Evolutionary conservation across 2,797 vertebrate species (phyloP), one percentile per base, ranked within the genome.

Genomic region (Acipenser oxyrinchus): DNA sequence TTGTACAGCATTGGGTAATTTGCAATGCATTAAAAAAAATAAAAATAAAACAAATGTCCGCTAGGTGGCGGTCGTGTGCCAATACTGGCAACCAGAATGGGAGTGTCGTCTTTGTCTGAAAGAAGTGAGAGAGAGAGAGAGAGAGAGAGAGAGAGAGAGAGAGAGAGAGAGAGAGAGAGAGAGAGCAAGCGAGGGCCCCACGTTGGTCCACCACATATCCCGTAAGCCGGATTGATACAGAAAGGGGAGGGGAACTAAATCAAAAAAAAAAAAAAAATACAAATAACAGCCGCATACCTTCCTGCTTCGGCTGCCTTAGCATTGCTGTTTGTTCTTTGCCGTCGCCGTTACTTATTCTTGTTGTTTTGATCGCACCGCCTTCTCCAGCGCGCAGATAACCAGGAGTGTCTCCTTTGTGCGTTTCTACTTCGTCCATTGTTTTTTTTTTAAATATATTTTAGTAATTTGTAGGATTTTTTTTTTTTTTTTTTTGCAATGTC

Each of bases 91-190:
- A 76, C 77, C 81, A 83, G 81, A 73, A 81, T 84, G 83, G 81
- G 76, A 82, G 83, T 8, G 83, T 80, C 83, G 87, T 82, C 89
- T 91, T 91, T 91, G 89, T 91, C 89, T 91, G 87, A 86, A 88
- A 74, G 66, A 37, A 37, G 23, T 37, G 23, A 37, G 23, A 1
- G 23, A 37, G 23, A 37, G 23, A 37, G 23, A 37, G 23, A 23
- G 23, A 23, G 23, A 23, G 23, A 23, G 53, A 57, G 6, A 12
- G 53, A 57, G 51, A 52, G 51, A 10, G 51, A 52, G 10, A 11
- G 53, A n/a, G 53, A 3, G 53, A 57, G 53, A n/a, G 53, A 57
- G 55, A 57, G 55, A 12, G 11, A 57, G 55, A n/a, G 23, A 37
- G 23, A 37, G 23, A 37, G 23, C 2, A 4, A 37, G 84, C 83